Conservation (phyloP, 2,797 vertebrate genomes). For the Premnoplex brunnescens region DNA sequence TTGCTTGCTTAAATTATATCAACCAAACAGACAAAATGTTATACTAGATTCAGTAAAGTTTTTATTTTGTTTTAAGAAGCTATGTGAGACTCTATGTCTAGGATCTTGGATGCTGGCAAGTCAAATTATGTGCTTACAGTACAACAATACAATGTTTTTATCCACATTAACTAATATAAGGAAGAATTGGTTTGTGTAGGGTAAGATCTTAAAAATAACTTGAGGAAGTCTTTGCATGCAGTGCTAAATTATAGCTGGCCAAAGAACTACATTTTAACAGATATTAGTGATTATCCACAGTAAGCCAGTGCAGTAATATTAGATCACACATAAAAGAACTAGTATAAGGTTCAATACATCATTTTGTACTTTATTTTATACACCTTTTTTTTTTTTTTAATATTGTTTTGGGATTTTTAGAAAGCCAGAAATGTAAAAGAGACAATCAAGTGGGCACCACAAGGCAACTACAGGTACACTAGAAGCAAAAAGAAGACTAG, state of each 20-base stretch:
- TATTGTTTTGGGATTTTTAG: not conserved
- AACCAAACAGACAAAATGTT: not conserved
- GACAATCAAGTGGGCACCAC: not conserved
- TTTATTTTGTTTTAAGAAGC: not conserved
- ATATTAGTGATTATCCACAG: not conserved
- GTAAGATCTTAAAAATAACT: not conserved
- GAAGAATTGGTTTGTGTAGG: not conserved
- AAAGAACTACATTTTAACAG: not conserved
- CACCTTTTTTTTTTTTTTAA: not conserved
- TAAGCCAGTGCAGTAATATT: not conserved
- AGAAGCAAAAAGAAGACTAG: not conserved
- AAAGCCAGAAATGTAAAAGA: not conserved
- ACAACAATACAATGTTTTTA: not conserved
- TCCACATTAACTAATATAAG: not conserved
- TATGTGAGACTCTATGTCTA: not conserved
- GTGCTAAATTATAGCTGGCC: not conserved
- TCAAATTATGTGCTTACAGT: not conserved
- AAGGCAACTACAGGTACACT: not conserved
- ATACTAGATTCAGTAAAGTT: not conserved
- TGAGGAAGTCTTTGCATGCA: not conserved
- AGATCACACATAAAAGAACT: not conserved
- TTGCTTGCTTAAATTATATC: not conserved
- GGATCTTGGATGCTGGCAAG: not conserved
- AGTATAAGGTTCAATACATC: not conserved
- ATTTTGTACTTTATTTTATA: not conserved